Base-by-base conservation (phyloP, 2,888 invertebrate species). In the Polia nebulosa region DNA sequence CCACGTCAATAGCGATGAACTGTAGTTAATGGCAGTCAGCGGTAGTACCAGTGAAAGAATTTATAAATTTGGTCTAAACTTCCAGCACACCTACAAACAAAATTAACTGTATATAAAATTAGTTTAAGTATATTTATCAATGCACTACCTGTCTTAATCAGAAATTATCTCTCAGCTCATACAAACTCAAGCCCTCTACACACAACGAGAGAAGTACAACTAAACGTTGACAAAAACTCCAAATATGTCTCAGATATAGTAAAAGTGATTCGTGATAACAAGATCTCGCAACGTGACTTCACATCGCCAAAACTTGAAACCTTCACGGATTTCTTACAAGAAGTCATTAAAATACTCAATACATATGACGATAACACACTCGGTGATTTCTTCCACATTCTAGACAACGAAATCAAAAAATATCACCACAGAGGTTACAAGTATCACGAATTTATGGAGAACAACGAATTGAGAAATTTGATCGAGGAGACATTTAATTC, bases 101-200 rank as follows among this genome's bases (percentile, higher is more conserved):
- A n/a, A n/a, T n/a, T n/a, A n/a, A n/a, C n/a, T n/a, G n/a, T n/a
- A n/a, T n/a, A n/a, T n/a, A n/a, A n/a, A n/a, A n/a, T n/a, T n/a
- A n/a, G n/a, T n/a, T n/a, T n/a, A n/a, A n/a, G n/a, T n/a, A n/a
- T n/a, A n/a, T n/a, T n/a, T n/a, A n/a, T n/a, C n/a, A n/a, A n/a
- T n/a, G n/a, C n/a, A n/a, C n/a, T n/a, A n/a, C n/a, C n/a, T n/a
- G n/a, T n/a, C n/a, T n/a, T n/a, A n/a, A n/a, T n/a, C n/a, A n/a
- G n/a, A n/a, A 29, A 22, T 34, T 15, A n/a, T n/a, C 0, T 62
- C 41, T 25, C 32, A 62, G 62, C 60, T 32, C 25, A 25, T n/a
- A 62, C 60, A 22, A 41, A n/a, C n/a, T 25, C 61, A 17, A 61
- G 27, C 17, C 13, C 22, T 29, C 22, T 13, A 22, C 27, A 8